Evolutionary conservation across 2,797 vertebrate species (phyloP).

Genomic region (Emys orbicularis): DNA sequence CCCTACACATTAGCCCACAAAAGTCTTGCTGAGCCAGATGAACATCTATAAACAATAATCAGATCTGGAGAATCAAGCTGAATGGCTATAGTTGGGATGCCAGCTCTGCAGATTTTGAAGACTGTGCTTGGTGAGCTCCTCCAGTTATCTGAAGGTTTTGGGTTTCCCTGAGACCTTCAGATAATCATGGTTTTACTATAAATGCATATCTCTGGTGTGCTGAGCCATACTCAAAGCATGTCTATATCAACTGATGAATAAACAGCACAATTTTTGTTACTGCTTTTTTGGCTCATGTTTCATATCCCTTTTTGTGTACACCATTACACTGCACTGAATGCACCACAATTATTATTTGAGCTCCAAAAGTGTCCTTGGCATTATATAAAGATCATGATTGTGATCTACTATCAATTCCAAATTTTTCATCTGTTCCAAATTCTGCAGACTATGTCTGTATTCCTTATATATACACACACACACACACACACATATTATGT

Average conservation of each 20-base stretch:
- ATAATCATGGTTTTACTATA: background rate
- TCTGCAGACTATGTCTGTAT: background rate
- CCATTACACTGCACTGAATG: background rate
- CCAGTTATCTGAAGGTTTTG: background rate
- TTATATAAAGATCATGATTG: background rate
- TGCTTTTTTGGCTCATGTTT: fast-evolving
- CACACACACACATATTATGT: background rate
- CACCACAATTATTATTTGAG: background rate
- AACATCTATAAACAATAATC: background rate
- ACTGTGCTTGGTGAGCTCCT: background rate
- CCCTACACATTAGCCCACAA: background rate
- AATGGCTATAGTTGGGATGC: background rate
- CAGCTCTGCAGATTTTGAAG: background rate
- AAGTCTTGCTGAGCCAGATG: background rate
- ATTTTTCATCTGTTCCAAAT: background rate
- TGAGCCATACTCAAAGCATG: background rate
- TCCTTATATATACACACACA: background rate
- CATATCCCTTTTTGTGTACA: background rate
- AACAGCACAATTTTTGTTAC: background rate
- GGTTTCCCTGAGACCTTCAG: background rate
- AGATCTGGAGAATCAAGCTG: background rate
- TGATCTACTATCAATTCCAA: background rate
- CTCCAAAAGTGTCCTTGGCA: background rate
- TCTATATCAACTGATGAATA: background rate
- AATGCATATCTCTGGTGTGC: background rate